phyloP scores from a whole-genome alignment of 2,113 vertebrate species.

The Nibea albiflora region DNA sequence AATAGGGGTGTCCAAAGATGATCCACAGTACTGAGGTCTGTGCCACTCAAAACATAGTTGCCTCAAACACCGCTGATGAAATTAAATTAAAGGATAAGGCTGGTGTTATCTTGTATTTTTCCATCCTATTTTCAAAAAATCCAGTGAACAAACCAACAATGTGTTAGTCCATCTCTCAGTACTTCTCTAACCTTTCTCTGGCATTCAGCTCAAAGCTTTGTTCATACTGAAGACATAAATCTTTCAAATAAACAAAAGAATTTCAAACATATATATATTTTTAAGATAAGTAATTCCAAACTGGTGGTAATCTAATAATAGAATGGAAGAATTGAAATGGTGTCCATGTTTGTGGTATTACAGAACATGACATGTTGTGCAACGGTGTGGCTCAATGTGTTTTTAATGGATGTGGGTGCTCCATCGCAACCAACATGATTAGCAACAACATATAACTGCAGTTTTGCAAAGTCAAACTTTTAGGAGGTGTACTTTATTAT shows the following conservation, averaged over 20 bases:
- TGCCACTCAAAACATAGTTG: not conserved
- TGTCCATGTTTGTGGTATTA: not conserved
- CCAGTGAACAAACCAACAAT: not conserved
- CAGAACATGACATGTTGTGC: not conserved
- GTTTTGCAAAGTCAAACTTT: not conserved
- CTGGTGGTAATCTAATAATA: not conserved
- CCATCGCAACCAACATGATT: too few species aligned
- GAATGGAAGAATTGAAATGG: not conserved
- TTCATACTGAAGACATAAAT: not conserved
- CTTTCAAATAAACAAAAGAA: not conserved
- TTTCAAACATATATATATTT: not conserved
- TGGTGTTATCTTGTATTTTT: not conserved
- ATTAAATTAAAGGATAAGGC: slow-evolving; percentile 18
- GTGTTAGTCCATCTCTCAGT: not conserved
- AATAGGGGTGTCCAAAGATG: not conserved
- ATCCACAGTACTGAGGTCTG: slow-evolving; percentile 1
- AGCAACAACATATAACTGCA: not conserved
- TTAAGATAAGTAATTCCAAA: not conserved
- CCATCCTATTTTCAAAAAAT: not conserved
- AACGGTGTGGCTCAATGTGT: not conserved
- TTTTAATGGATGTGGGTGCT: not conserved
- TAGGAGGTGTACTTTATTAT: not conserved
- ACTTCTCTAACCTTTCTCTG: not conserved
- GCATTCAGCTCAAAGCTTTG: not conserved
- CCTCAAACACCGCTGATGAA: not conserved